These are phyloP conservation scores for Aspiorhynchus laticeps DNA, from an alignment of 2,113 vertebrate species.

Conservation along the genomic window DNA sequence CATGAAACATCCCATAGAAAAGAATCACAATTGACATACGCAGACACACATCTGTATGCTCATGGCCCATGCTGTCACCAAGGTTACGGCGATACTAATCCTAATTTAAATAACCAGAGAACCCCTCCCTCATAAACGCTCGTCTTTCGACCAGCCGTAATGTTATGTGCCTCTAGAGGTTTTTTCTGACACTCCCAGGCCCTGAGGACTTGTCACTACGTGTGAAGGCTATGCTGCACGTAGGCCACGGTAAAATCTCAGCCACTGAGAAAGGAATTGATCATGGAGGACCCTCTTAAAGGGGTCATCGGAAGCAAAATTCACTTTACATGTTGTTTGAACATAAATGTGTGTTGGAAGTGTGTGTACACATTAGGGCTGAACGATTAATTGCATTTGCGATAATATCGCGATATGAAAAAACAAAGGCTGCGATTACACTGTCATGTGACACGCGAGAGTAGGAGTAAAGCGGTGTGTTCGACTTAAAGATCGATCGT, in stretches of 20 bases:
- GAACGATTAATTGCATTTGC: no score
- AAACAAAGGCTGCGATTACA: no score
- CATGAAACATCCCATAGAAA: neutral
- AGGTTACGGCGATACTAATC: constrained; percentile 52
- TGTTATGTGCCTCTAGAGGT: constrained; percentile 43
- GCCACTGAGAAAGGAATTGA: constrained; percentile 29
- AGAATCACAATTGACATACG: neutral
- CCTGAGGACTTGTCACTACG: constrained; percentile 18
- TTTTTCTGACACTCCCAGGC: neutral
- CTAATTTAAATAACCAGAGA: constrained; percentile 54
- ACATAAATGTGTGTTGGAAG: no score
- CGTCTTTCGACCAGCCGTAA: constrained; percentile 15
- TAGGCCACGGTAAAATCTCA: constrained; percentile 49
- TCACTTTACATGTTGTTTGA: no score
- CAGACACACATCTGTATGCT: neutral
- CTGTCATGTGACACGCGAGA: no score
- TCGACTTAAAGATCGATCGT: no score
- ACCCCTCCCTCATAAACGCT: constrained; percentile 25
- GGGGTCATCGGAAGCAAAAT: no score
- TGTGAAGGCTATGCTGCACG: constrained; percentile 30
- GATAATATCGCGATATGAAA: no score
- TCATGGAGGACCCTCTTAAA: constrained; percentile 30
- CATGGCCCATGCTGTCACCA: constrained; percentile 53
- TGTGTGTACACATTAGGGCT: no score
- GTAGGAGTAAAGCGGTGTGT: no score